These are phyloP conservation scores for Endotricha flammealis DNA, from an alignment of 2,888 invertebrate species.

Conservation along the genomic window DNA sequence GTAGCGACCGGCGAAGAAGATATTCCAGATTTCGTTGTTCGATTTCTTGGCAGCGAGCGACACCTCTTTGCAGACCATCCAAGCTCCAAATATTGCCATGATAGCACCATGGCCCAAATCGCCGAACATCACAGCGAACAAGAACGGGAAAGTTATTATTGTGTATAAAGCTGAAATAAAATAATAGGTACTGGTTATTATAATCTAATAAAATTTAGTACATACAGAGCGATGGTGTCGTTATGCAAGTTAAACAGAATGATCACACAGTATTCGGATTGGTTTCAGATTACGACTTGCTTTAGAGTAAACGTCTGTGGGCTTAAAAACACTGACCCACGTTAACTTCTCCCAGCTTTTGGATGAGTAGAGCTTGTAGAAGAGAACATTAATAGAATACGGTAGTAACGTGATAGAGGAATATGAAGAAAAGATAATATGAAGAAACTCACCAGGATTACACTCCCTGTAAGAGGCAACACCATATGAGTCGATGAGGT, in stretches of 20 bases:
- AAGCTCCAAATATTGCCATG: constrained; percentile 87
- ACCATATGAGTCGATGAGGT: constrained; percentile 95
- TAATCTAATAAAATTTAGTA: too few relatives aligned
- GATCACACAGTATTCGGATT: too few relatives aligned
- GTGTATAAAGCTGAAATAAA: constrained; percentile 85
- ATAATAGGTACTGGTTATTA: not conserved
- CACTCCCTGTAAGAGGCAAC: constrained; percentile 95
- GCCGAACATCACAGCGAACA: constrained; percentile 98
- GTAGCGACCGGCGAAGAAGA: constrained; percentile 98
- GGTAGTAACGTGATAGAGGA: too few relatives aligned
- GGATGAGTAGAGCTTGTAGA: too few relatives aligned
- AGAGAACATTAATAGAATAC: too few relatives aligned
- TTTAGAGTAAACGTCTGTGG: too few relatives aligned
- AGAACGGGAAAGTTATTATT: constrained; percentile 95
- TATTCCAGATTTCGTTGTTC: constrained; percentile 95
- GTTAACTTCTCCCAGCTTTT: too few relatives aligned
- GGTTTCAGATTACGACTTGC: too few relatives aligned
- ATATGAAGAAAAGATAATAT: too few relatives aligned
- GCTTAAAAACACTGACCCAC: too few relatives aligned
- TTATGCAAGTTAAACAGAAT: too few relatives aligned
- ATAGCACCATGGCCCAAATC: constrained; percentile 94
- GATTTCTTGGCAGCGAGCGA: constrained; percentile 83
- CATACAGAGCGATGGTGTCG: not conserved
- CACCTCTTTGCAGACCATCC: constrained; percentile 90
- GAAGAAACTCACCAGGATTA: constrained; percentile 85